These are phyloP conservation scores for Sitta carolinensis DNA, from an alignment of 2,797 vertebrate species.

Conservation along the genomic window DNA sequence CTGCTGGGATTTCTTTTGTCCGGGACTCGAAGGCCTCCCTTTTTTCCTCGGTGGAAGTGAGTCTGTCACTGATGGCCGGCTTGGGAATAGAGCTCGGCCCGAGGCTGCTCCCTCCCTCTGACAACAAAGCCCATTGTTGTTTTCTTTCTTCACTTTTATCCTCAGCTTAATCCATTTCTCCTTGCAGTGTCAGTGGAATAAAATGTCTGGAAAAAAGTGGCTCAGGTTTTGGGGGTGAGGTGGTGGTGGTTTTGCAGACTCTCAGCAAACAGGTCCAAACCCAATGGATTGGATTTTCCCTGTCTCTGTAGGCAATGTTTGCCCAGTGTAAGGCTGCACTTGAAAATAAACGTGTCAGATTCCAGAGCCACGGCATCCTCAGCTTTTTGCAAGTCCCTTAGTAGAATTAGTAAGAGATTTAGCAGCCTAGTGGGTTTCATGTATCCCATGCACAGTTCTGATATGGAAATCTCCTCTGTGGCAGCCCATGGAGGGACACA, in stretches of 20 bases:
- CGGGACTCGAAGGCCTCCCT: conserved; percentile 78
- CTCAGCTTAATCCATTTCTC: conserved; percentile 77
- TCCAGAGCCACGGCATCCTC: not conserved
- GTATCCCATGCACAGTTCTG: not conserved
- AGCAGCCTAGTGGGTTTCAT: not conserved
- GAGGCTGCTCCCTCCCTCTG: conserved; percentile 54
- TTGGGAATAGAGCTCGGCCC: conserved; percentile 79
- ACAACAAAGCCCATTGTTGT: conserved; percentile 77
- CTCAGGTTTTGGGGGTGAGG: conserved; percentile 42
- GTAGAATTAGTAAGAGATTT: not conserved
- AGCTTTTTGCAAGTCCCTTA: not conserved
- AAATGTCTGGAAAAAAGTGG: conserved; percentile 74
- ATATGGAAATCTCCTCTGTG: not conserved
- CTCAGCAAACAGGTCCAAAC: not conserved
- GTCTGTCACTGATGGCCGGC: conserved; percentile 84
- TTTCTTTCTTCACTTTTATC: conserved; percentile 70
- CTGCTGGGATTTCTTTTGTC: conserved; percentile 90
- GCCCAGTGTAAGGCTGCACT: not conserved
- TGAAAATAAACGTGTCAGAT: not conserved
- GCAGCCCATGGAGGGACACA: not conserved
- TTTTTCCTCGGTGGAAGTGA: conserved; percentile 81
- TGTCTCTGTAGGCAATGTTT: not conserved
- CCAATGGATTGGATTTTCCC: rapidly evolving
- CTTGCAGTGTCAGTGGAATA: conserved; percentile 54
- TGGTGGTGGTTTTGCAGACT: not conserved